Evolutionary conservation across 2,888 invertebrate species (phyloP).

Genomic region (Xestia sexstrigata): DNA sequence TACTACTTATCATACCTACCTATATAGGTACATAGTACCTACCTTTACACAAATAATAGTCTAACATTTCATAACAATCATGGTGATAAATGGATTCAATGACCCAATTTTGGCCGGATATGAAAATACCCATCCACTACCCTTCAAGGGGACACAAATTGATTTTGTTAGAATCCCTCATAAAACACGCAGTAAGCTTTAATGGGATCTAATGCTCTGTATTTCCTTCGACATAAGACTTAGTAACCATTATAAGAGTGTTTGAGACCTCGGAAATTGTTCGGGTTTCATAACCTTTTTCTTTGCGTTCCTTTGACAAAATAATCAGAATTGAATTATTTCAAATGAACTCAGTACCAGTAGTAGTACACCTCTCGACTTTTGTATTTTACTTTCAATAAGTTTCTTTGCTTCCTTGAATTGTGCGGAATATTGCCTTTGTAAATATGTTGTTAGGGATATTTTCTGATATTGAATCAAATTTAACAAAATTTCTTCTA

Average conservation of each 20-base stretch:
- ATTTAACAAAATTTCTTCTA: background rate
- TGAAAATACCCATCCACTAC: constrained; percentile 19
- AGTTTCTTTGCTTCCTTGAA: background rate
- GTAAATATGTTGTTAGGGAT: background rate
- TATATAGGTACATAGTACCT: too few relatives aligned
- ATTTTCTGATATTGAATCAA: background rate
- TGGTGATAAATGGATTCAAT: constrained; percentile 38
- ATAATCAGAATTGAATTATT: constrained; percentile 20
- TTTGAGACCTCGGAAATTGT: constrained; percentile 13
- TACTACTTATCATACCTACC: too few relatives aligned
- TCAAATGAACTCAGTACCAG: constrained; percentile 19
- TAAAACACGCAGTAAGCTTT: background rate
- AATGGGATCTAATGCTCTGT: constrained; percentile 6
- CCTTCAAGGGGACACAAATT: constrained; percentile 20
- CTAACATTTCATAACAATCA: constrained; percentile 25
- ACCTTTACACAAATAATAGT: constrained; percentile 1
- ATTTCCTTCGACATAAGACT: constrained; percentile 16
- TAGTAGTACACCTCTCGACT: background rate
- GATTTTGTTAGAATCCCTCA: constrained; percentile 27
- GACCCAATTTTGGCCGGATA: constrained; percentile 32
- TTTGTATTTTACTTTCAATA: constrained; percentile 10
- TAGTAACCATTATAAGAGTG: constrained; percentile 3
- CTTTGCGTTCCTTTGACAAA: constrained; percentile 4
- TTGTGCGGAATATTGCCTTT: background rate
- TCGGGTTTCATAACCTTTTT: background rate